phyloP scores from a whole-genome alignment of 2,797 vertebrate species.

The Microctenopoma stevenorrisi region DNA sequence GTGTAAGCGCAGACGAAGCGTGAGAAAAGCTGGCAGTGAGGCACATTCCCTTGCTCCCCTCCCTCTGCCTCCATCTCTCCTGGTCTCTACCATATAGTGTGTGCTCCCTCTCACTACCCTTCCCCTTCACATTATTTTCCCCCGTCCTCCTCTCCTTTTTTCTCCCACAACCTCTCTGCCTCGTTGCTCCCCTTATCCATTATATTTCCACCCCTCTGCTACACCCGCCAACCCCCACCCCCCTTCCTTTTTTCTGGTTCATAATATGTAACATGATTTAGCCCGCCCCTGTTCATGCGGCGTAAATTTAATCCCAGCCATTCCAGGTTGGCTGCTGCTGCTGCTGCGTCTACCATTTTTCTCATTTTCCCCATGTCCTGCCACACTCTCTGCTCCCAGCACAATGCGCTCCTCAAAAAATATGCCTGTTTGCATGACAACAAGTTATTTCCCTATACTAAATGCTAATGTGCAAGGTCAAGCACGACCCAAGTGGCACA shows the following conservation, averaged over 20 bases:
- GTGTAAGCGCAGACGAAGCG: constrained; percentile 62
- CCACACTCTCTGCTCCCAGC: constrained; percentile 60
- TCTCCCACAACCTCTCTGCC: constrained; percentile 49
- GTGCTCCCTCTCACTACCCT: constrained; percentile 30
- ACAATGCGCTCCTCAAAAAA: constrained; percentile 70
- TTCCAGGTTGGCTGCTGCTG: constrained; percentile 69
- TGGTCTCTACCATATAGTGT: constrained; percentile 56
- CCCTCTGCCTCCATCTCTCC: constrained; percentile 53
- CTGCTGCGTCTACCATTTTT: constrained; percentile 68
- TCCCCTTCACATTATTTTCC: constrained; percentile 17
- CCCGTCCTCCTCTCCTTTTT: constrained; percentile 25
- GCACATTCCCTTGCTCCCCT: constrained; percentile 63
- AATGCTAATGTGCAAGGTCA: constrained; percentile 73
- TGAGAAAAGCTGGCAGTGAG: constrained; percentile 71
- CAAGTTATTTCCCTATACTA: constrained; percentile 54
- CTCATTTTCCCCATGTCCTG: constrained; percentile 32
- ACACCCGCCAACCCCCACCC: constrained; percentile 26
- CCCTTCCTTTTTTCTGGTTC: constrained; percentile 60
- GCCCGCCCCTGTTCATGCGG: constrained; percentile 79
- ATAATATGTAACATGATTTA: constrained; percentile 82
- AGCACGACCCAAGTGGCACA: constrained; percentile 61
- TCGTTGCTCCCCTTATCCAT: constrained; percentile 76
- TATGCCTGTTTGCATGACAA: constrained; percentile 71
- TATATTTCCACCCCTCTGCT: constrained; percentile 69
- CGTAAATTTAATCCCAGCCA: constrained; percentile 79